These are phyloP conservation scores for Magallana nippona DNA, from an alignment of 2,888 invertebrate species.

Conservation along the genomic window DNA sequence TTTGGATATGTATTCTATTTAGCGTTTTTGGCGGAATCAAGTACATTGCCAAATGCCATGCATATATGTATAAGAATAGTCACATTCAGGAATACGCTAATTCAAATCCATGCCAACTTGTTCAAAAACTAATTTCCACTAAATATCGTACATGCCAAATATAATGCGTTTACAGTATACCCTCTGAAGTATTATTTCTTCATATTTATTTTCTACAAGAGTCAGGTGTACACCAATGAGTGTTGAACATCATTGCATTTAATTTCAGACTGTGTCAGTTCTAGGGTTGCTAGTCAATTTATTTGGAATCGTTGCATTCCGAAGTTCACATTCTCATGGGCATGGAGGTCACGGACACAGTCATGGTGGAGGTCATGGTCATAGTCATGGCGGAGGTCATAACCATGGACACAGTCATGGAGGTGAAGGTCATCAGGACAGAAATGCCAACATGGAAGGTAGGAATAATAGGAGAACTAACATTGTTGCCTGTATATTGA, in stretches of 20 bases:
- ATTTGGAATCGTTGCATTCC: conserved; percentile 82
- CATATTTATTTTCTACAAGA: too few relatives aligned
- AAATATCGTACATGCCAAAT: too few relatives aligned
- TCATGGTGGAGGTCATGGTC: conserved; percentile 74
- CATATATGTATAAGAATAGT: too few relatives aligned
- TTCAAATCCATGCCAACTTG: too few relatives aligned
- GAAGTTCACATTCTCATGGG: conserved; percentile 76
- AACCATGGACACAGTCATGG: conserved; percentile 74
- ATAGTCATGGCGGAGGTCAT: conserved; percentile 75
- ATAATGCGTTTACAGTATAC: too few relatives aligned
- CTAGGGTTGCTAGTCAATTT: conserved; percentile 82
- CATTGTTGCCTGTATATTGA: too few relatives aligned
- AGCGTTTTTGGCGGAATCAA: too few relatives aligned
- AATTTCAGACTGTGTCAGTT: conserved; percentile 82
- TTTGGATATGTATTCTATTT: too few relatives aligned
- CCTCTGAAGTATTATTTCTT: neutral
- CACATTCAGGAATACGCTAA: too few relatives aligned
- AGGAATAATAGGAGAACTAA: neutral
- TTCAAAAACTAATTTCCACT: too few relatives aligned
- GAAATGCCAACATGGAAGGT: conserved; percentile 83
- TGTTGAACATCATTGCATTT: neutral
- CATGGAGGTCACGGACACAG: conserved; percentile 76
- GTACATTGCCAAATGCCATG: too few relatives aligned
- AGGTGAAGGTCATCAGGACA: conserved; percentile 73
- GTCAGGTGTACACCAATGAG: neutral